phyloP scores from a whole-genome alignment of 2,888 invertebrate genomes.

The Netelia fuscicornis region DNA sequence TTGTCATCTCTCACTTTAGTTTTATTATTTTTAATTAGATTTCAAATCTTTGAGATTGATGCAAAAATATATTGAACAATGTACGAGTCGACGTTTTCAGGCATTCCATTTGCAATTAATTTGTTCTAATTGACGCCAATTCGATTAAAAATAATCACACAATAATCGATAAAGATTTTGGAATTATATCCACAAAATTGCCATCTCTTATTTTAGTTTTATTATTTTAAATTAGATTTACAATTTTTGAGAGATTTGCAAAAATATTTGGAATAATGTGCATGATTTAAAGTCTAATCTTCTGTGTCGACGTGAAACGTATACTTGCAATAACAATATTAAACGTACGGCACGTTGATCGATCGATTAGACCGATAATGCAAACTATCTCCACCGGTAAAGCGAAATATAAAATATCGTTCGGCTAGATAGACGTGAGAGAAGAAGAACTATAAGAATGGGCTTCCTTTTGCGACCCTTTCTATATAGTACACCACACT shows the following conservation, averaged over 20 bases:
- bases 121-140: too few species aligned
- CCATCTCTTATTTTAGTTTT: too few species aligned
- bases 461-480: neutral
- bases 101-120: too few species aligned
- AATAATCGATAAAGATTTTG: neutral
- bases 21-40: too few species aligned
- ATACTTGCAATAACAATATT: neutral
- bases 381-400: neutral
- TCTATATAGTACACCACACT: conserved; percentile 15
- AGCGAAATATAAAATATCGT: conserved; percentile 35
- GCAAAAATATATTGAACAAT: too few species aligned
- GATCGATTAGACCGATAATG: conserved; percentile 32
- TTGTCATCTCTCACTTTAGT: neutral
- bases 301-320: neutral
- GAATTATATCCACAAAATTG: neutral
- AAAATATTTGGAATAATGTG: too few species aligned
- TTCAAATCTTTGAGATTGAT: too few species aligned
- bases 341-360: conserved; percentile 21
- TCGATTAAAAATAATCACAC: too few species aligned
- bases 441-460: conserved; percentile 15
- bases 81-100: too few species aligned
- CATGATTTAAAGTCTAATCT: neutral
- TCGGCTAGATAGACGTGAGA: conserved; percentile 31
- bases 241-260: too few species aligned
- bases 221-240: too few species aligned